Evolutionary conservation across 2,888 invertebrate species (phyloP).

Genomic region (Polyommatus iphigenia): DNA sequence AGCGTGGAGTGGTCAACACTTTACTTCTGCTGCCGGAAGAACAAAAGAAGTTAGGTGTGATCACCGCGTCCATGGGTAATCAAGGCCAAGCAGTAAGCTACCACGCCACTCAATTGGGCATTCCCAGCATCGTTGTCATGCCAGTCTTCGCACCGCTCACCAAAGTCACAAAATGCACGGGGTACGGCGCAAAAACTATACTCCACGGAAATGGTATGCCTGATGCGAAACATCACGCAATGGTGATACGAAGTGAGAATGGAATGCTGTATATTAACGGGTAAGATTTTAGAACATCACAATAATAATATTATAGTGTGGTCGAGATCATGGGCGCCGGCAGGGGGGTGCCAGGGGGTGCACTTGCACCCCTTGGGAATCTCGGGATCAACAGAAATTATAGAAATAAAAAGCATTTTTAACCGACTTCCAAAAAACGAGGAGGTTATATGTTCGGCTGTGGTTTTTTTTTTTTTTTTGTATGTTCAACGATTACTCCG

Average conservation of each 20-base stretch:
- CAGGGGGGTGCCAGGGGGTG: no score
- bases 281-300: slow-evolving; percentile 61
- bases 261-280: slow-evolving; percentile 92
- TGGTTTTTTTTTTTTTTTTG: no score
- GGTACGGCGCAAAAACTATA: slow-evolving; percentile 89
- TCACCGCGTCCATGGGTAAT: slow-evolving; percentile 95
- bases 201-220: slow-evolving; percentile 88
- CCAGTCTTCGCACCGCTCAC: slow-evolving; percentile 92
- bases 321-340: no score
- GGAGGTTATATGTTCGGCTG: no score
- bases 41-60: slow-evolving; percentile 88
- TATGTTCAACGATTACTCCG: no score
- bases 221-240: slow-evolving; percentile 88
- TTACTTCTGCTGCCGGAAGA: slow-evolving; percentile 86
- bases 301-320: no score
- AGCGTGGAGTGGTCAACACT: slow-evolving; percentile 93
- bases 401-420: no score
- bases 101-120: slow-evolving; percentile 84
- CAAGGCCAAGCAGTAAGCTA: slow-evolving; percentile 90
- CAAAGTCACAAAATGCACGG: slow-evolving; percentile 91
- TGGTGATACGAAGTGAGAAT: slow-evolving; percentile 85
- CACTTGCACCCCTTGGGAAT: no score
- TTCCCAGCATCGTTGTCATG: slow-evolving; percentile 92
- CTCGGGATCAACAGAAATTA: no score
- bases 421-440: no score